phyloP scores from a whole-genome alignment of 2,888 invertebrate species.

The Drosophila atroscutellata region DNA sequence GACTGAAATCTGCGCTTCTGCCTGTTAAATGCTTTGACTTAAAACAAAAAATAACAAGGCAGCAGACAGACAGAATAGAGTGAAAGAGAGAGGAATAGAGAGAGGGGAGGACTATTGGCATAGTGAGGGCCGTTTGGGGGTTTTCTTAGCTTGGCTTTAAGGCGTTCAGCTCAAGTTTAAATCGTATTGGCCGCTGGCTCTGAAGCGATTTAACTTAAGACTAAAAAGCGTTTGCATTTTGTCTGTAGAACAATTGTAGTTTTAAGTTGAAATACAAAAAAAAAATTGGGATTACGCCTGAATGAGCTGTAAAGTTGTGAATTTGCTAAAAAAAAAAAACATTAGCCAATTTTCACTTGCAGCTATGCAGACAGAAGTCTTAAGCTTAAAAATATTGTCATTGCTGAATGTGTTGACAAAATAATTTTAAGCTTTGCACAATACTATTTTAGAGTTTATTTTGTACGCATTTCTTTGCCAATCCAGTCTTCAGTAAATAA shows the following conservation, averaged over 20 bases:
- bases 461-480: neutral
- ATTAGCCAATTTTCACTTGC: neutral
- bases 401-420: neutral
- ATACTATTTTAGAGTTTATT: neutral
- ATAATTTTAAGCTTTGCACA: neutral
- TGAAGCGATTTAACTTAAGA: constrained; percentile 54
- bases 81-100: neutral
- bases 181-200: constrained; percentile 33
- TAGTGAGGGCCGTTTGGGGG: neutral
- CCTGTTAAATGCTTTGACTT: constrained; percentile 36
- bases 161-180: constrained; percentile 17
- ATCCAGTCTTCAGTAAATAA: neutral
- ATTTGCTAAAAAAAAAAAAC: neutral
- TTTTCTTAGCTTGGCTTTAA: constrained; percentile 4
- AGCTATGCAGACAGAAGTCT: neutral
- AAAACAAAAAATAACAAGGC: constrained; percentile 19
- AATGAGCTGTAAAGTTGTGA: neutral
- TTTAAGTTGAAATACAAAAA: neutral
- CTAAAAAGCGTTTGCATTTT: constrained; percentile 43
- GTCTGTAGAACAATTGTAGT: neutral
- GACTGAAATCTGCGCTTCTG: constrained; percentile 40
- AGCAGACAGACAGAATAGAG: constrained; percentile 21
- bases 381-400: neutral
- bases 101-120: neutral
- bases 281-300: neutral